A percentile compares a stretch with the other conserved stretches of the same genome.
These are phyloP conservation scores for Nannobrachium achirus DNA, from an alignment of 2,113 vertebrate genomes.

Conservation along the genomic window DNA sequence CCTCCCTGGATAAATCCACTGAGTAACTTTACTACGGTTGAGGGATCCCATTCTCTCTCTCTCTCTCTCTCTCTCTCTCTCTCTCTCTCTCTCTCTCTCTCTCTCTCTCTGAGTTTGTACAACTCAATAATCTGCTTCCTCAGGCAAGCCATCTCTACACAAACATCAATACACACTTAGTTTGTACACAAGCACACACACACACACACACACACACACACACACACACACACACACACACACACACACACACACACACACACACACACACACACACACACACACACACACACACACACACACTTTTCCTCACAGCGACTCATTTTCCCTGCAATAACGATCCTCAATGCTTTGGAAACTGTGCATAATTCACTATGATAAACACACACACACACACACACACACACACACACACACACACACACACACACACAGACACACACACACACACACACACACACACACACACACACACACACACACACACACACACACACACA, in stretches of 20 bases:
- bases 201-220: slow-evolving; percentile 16
- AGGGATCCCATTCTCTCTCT: slow-evolving; percentile 36
- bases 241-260: too few relatives aligned
- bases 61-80: neutral
- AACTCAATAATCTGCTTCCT: slow-evolving; percentile 73
- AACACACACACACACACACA: slow-evolving; percentile 6
- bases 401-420: slow-evolving; percentile 10
- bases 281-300: slow-evolving; percentile 1
- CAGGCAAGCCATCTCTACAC: slow-evolving; percentile 50
- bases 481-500: too few relatives aligned
- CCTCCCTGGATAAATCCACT: too few relatives aligned
- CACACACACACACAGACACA: slow-evolving; percentile 22
- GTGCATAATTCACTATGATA: neutral
- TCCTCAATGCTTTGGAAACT: slow-evolving; percentile 19
- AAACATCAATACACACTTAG: slow-evolving; percentile 49
- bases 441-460: too few relatives aligned
- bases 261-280: too few relatives aligned
- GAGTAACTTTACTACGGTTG: too few relatives aligned
- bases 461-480: too few relatives aligned
- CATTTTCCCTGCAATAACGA: slow-evolving; percentile 35
- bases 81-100: neutral
- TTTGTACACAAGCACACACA: slow-evolving; percentile 1
- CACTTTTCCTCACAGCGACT: slow-evolving; percentile 38
- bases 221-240: slow-evolving; percentile 36
- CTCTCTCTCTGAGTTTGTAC: slow-evolving; percentile 64